These are phyloP conservation scores for Melikaiella ostensackeni DNA, from an alignment of 2,888 invertebrate species.

Conservation along the genomic window DNA sequence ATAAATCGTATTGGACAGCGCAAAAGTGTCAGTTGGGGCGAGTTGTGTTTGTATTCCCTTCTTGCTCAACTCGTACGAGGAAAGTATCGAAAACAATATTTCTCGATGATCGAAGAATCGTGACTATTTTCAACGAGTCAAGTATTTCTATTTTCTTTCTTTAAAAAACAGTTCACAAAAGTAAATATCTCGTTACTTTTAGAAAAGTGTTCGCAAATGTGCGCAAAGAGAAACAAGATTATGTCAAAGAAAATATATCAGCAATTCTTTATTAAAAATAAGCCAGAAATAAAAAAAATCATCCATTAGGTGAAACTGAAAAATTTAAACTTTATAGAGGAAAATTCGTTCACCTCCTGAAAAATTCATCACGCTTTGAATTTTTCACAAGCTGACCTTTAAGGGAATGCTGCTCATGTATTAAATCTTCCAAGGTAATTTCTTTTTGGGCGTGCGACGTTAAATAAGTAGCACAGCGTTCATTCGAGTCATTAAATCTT, in stretches of 20 bases:
- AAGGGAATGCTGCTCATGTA: not conserved
- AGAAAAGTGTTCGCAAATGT: not conserved
- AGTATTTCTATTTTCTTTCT: not conserved
- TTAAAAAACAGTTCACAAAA: not conserved
- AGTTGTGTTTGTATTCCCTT: conserved; percentile 57
- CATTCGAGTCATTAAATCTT: not conserved
- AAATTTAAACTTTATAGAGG: not conserved
- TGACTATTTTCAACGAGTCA: not conserved
- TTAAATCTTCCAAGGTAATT: not conserved
- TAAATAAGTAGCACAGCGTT: not conserved
- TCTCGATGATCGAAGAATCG: not conserved
- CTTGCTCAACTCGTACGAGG: not conserved
- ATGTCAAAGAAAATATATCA: not conserved
- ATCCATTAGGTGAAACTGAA: not conserved
- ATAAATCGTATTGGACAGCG: conserved; percentile 49
- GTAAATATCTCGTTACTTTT: not conserved
- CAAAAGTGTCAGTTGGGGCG: conserved; percentile 69
- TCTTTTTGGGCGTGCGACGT: not conserved
- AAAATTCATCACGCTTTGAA: not conserved
- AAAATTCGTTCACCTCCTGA: not conserved
- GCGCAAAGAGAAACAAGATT: no score
- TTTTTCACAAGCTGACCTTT: not conserved
- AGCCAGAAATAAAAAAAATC: not conserved
- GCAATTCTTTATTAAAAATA: not conserved
- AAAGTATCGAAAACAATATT: not conserved